Evolutionary conservation across 2,797 vertebrate species (phyloP).

Genomic region (Sebastes jordani): DNA sequence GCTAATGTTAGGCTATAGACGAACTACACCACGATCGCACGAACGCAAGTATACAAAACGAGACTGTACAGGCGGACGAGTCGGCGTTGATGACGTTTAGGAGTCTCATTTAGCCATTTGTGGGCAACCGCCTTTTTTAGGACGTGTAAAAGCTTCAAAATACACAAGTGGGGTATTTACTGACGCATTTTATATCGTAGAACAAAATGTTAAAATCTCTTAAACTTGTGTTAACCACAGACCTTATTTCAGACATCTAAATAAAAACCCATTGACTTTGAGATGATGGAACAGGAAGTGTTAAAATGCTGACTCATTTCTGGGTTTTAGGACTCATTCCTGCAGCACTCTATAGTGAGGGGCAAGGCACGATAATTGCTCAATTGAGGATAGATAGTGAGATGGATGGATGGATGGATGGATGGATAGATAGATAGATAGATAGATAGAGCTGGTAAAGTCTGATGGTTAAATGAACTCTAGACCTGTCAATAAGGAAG

Average conservation of each 20-base stretch:
- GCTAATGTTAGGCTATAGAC: neutral
- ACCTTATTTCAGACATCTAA: neutral
- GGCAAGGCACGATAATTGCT: neutral
- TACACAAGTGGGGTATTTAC: too few relatives aligned
- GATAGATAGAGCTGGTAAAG: constrained; percentile 2
- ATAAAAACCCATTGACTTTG: too few relatives aligned
- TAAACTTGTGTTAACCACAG: neutral
- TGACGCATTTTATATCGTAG: too few relatives aligned
- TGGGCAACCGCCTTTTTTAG: too few relatives aligned
- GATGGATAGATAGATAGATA: neutral
- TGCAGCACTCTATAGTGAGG: too few relatives aligned
- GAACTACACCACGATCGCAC: neutral
- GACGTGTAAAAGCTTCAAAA: too few relatives aligned
- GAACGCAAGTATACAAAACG: neutral
- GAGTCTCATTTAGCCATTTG: too few relatives aligned
- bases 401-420: neutral
- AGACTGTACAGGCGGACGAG: too few relatives aligned
- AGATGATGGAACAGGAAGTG: too few relatives aligned
- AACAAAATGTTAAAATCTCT: too few relatives aligned
- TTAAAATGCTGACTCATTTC: neutral
- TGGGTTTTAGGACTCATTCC: neutral
- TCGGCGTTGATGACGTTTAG: too few relatives aligned
- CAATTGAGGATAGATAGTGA: neutral
- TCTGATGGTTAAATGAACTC: constrained; percentile 32
- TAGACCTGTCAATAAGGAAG: constrained; percentile 30